These are phyloP conservation scores for Micrasema minimum DNA, from an alignment of 1,140 invertebrate genomes.

Conservation along the genomic window DNA sequence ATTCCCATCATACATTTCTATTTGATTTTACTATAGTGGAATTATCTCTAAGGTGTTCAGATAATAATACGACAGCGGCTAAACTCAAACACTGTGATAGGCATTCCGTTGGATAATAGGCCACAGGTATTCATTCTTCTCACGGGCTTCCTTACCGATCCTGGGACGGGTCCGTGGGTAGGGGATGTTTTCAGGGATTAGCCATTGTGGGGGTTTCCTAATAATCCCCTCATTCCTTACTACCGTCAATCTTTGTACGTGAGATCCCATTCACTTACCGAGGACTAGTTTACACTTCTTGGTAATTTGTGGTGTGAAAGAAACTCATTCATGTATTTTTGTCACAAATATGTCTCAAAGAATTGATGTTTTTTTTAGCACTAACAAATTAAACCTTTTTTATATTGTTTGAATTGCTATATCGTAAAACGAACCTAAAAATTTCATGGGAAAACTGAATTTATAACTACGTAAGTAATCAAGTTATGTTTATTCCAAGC, in stretches of 20 bases:
- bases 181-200: conserved; percentile 43
- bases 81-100: neutral
- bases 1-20: neutral
- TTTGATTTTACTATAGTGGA: no score
- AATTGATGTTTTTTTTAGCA: no score
- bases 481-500: no score
- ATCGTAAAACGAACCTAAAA: no score
- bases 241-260: conserved; percentile 40
- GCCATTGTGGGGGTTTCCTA: conserved; percentile 39
- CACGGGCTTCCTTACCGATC: conserved; percentile 1
- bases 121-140: neutral
- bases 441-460: no score
- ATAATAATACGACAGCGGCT: neutral
- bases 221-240: conserved; percentile 38
- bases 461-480: no score
- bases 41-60: no score
- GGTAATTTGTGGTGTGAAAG: conserved; percentile 10
- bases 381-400: no score
- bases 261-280: conserved; percentile 32
- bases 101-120: neutral
- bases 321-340: conserved; percentile 42
- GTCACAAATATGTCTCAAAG: neutral
- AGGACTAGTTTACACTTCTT: conserved; percentile 22
- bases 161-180: conserved; percentile 34
- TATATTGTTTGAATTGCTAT: no score